Evolutionary conservation across 2,113 vertebrate species (phyloP).

Genomic region (Rissa tridactyla): DNA sequence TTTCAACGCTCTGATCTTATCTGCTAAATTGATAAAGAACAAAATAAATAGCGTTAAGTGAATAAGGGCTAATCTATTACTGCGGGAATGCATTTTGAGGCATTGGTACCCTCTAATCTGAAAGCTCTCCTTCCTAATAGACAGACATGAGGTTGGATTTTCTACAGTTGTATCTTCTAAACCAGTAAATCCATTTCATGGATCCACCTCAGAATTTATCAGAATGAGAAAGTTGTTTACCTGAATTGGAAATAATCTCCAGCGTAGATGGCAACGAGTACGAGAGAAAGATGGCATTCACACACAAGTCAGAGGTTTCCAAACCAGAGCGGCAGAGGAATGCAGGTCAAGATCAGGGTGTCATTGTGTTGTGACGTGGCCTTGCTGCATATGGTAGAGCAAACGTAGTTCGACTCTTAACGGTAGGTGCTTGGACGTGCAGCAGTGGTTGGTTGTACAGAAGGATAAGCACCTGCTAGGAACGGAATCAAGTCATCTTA

Average conservation of each 20-base stretch:
- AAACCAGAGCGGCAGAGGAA: not conserved
- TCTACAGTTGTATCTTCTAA: not conserved
- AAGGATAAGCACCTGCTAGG: not conserved
- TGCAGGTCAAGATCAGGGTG: not conserved
- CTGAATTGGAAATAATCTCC: not conserved
- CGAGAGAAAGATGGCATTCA: not conserved
- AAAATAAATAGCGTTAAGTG: not conserved
- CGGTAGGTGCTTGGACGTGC: fast-evolving
- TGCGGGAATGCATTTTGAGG: not conserved
- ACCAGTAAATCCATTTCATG: not conserved
- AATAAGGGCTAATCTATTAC: not conserved
- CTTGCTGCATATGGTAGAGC: not conserved
- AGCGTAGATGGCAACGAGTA: not conserved
- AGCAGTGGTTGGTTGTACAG: not conserved
- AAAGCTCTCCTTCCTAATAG: not conserved
- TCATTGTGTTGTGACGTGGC: not conserved
- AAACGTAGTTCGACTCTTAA: fast-evolving
- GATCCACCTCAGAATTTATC: not conserved
- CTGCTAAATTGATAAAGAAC: not conserved
- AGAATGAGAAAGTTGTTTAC: not conserved
- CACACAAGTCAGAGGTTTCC: not conserved
- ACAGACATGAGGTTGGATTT: not conserved
- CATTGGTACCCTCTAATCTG: not conserved
- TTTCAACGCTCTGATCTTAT: not conserved
- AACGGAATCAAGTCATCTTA: not conserved